Conservation (phyloP, 2,797 vertebrate species). For the Acridotheres tristis region DNA sequence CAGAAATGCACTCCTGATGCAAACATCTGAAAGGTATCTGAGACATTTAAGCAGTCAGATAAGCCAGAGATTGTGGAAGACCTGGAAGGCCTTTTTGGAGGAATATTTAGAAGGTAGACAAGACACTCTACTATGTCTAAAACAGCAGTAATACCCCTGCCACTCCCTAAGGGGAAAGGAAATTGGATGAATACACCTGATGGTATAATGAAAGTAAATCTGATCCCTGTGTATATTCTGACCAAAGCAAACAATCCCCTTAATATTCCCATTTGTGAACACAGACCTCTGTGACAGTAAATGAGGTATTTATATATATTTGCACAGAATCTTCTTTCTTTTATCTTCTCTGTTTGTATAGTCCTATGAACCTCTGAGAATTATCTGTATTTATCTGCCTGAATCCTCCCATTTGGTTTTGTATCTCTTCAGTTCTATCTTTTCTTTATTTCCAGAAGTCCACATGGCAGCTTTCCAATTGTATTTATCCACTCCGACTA, state of each 20-base stretch:
- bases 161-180: not conserved
- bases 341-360: conserved; percentile 69
- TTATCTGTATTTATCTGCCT: conserved; percentile 52
- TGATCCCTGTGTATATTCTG: not conserved
- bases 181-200: not conserved
- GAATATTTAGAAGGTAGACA: not conserved
- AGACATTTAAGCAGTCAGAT: not conserved
- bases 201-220: conserved; percentile 11
- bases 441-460: conserved; percentile 68
- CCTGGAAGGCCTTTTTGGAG: not conserved
- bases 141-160: not conserved
- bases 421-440: conserved; percentile 63
- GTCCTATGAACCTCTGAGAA: conserved; percentile 58
- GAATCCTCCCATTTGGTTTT: conserved; percentile 62
- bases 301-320: conserved; percentile 58
- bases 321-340: conserved; percentile 45
- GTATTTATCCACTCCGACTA: conserved; percentile 80
- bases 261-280: conserved; percentile 57
- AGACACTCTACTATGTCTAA: not conserved
- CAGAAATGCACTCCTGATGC: not conserved
- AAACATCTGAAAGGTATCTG: not conserved
- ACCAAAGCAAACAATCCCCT: conserved; percentile 38
- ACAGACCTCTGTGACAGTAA: conserved; percentile 48
- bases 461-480: conserved; percentile 77
- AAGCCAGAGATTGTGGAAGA: not conserved